phyloP scores from a whole-genome alignment of 1,140 invertebrate genomes.

The Ostrea denselamellosa region DNA sequence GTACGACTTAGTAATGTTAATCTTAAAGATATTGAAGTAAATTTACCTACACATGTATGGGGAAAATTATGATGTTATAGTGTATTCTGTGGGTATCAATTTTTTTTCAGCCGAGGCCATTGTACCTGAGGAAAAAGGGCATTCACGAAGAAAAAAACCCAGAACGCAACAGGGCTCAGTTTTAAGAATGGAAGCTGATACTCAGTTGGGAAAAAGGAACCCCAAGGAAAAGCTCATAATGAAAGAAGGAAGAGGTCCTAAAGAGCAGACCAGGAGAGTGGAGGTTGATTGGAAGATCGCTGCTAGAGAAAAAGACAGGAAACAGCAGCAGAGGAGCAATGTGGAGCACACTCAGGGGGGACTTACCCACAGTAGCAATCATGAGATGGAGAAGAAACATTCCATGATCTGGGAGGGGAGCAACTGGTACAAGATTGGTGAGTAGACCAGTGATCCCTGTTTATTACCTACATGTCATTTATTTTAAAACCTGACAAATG shows the following conservation, averaged over 20 bases:
- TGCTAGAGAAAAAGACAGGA: not conserved
- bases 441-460: not conserved
- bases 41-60: not conserved
- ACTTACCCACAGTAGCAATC: not conserved
- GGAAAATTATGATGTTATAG: not conserved
- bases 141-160: not conserved
- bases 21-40: not conserved
- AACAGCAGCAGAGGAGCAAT: not conserved
- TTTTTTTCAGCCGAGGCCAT: not conserved
- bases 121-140: not conserved
- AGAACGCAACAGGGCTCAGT: not conserved
- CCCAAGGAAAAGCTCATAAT: too few species aligned
- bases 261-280: not conserved
- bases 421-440: not conserved
- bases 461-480: not conserved
- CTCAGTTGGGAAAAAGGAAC: too few species aligned
- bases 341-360: not conserved
- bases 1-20: too few species aligned
- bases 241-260: not conserved
- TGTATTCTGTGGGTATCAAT: not conserved
- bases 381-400: not conserved
- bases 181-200: too few species aligned
- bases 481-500: too few species aligned
- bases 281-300: too few species aligned
- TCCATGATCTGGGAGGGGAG: not conserved